Conservation (phyloP, 2,888 invertebrate species). For the Pycnomerus fuliginosus region DNA sequence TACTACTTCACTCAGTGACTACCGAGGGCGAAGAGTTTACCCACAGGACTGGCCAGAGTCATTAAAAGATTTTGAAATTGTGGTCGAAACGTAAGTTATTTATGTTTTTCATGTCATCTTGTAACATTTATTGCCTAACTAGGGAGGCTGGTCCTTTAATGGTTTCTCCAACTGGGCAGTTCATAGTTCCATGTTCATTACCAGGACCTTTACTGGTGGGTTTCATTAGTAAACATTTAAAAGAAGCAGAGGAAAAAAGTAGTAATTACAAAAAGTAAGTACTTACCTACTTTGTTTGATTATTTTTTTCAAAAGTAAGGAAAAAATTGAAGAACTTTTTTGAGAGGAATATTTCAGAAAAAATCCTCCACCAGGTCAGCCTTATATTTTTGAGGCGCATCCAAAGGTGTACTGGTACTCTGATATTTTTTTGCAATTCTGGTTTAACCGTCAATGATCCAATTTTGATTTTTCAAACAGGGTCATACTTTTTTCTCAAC, state of each 20-base stretch:
- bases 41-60: constrained; percentile 72
- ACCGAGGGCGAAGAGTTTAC: constrained; percentile 64
- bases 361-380: too few species aligned
- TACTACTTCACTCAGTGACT: constrained; percentile 82
- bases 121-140: constrained; percentile 20
- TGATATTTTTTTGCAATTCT: too few species aligned
- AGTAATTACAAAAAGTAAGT: constrained; percentile 74
- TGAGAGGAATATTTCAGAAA: too few species aligned
- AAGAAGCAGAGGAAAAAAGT: constrained; percentile 71
- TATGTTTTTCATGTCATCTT: background rate
- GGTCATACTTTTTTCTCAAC: too few species aligned
- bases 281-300: too few species aligned
- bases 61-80: constrained; percentile 75
- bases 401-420: too few species aligned
- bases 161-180: constrained; percentile 91
- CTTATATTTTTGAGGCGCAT: too few species aligned
- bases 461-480: too few species aligned
- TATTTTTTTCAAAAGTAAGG: too few species aligned
- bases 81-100: constrained; percentile 76
- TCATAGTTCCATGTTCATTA: constrained; percentile 88
- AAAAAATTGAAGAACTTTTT: too few species aligned
- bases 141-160: constrained; percentile 93
- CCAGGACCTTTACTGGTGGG: constrained; percentile 83
- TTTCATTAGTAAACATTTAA: constrained; percentile 77
- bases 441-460: too few species aligned